These are phyloP conservation scores for Danionella cerebrum DNA, from an alignment of 2,113 vertebrate species.

Conservation along the genomic window DNA sequence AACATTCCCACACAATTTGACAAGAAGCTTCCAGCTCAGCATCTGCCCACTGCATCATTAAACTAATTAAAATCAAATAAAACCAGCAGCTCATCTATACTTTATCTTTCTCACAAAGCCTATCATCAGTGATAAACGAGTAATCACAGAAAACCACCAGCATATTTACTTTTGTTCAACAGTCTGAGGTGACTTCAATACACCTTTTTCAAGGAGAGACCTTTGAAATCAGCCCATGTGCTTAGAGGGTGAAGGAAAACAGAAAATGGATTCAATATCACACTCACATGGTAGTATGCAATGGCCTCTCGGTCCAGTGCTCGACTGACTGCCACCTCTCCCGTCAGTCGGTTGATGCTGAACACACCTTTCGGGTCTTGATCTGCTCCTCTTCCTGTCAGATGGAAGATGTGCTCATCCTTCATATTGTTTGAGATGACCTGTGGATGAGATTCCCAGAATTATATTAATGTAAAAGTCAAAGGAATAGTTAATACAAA, in stretches of 20 bases:
- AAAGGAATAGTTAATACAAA: neutral
- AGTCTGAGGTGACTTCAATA: neutral
- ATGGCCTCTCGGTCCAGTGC: conserved; percentile 79
- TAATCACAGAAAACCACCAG: too few species aligned
- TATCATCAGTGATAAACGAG: too few species aligned
- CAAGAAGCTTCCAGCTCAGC: too few species aligned
- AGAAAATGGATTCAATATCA: neutral
- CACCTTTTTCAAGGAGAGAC: neutral
- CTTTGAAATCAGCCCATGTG: too few species aligned
- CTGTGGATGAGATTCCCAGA: conserved; percentile 53
- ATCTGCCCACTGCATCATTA: too few species aligned
- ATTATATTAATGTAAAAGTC: neutral
- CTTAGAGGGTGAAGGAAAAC: too few species aligned
- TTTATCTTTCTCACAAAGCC: too few species aligned
- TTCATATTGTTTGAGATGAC: conserved; percentile 74
- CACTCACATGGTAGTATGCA: conserved; percentile 79
- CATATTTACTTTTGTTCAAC: neutral
- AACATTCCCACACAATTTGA: too few species aligned
- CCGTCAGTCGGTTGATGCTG: conserved; percentile 79
- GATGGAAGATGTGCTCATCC: conserved; percentile 76
- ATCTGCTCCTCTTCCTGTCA: conserved; percentile 88
- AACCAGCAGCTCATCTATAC: too few species aligned
- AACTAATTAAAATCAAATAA: too few species aligned
- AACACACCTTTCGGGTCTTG: conserved; percentile 87
- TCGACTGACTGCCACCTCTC: conserved; percentile 81